These are phyloP conservation scores for Anarsia innoxiella DNA, from an alignment of 2,888 invertebrate species.

Conservation along the genomic window DNA sequence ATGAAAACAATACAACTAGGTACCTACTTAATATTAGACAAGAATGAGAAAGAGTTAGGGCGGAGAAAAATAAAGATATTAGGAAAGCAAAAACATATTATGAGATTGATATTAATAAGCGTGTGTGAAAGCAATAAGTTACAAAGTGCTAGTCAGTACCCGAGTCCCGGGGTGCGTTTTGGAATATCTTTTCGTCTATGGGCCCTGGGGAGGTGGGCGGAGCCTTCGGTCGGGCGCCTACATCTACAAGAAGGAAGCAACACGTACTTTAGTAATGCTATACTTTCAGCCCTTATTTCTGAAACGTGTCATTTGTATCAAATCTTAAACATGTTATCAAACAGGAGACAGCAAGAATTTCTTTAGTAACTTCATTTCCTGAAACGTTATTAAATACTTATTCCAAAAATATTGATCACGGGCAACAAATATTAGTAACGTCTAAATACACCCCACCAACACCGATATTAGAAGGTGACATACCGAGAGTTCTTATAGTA, in stretches of 20 bases:
- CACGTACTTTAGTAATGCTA: slow-evolving; percentile 42
- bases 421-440: slow-evolving; percentile 1
- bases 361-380: too few relatives aligned
- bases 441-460: slow-evolving; percentile 6
- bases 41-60: too few relatives aligned
- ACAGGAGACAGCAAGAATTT: too few relatives aligned
- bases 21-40: too few relatives aligned
- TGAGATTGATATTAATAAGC: slow-evolving; percentile 20
- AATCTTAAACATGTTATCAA: too few relatives aligned
- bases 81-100: slow-evolving; percentile 21
- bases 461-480: slow-evolving; percentile 32
- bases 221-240: slow-evolving; percentile 73
- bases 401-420: too few relatives aligned
- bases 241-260: slow-evolving; percentile 75
- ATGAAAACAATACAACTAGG: too few relatives aligned
- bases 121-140: slow-evolving; percentile 14
- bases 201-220: slow-evolving; percentile 78
- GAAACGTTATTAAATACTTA: too few relatives aligned
- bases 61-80: too few relatives aligned
- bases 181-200: slow-evolving; percentile 77
- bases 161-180: slow-evolving; percentile 80
- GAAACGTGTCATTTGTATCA: too few relatives aligned
- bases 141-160: slow-evolving; percentile 59
- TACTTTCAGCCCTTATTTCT: too few relatives aligned
- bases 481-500: slow-evolving; percentile 92